These are phyloP conservation scores for Pogonophryne albipinna DNA, from an alignment of 2,797 vertebrate species.

Conservation along the genomic window DNA sequence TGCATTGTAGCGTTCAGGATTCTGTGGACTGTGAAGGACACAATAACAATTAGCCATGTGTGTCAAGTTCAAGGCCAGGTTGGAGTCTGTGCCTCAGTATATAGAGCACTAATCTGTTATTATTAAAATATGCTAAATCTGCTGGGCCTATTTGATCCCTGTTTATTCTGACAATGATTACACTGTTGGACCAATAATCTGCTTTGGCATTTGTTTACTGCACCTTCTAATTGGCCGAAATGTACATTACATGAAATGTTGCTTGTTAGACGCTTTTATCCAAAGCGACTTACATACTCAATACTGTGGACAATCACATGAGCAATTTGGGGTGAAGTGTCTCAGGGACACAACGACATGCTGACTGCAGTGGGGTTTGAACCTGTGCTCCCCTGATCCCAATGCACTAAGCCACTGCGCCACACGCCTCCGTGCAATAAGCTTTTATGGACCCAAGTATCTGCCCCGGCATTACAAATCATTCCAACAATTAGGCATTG, in stretches of 20 bases:
- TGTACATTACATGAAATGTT: neutral
- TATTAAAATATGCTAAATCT: neutral
- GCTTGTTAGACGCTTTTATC: no score
- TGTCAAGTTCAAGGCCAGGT: neutral
- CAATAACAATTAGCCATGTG: neutral
- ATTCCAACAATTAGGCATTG: neutral
- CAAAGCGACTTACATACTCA: no score
- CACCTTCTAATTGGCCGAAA: neutral
- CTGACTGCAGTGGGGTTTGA: no score
- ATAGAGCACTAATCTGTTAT: neutral
- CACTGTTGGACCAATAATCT: neutral
- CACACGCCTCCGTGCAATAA: neutral
- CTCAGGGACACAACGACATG: no score
- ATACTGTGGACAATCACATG: no score
- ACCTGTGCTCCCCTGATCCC: no score
- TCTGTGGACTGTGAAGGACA: slow-evolving; percentile 10
- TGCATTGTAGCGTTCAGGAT: neutral
- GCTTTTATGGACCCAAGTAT: neutral
- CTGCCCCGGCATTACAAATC: neutral
- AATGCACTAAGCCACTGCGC: no score
- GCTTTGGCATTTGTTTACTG: neutral
- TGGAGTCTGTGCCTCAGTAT: neutral
- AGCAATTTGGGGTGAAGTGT: no score
- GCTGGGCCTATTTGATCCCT: neutral
- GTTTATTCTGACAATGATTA: neutral